Conservation (phyloP, 2,888 invertebrate species). For the Dasysyrphus tricinctus region DNA sequence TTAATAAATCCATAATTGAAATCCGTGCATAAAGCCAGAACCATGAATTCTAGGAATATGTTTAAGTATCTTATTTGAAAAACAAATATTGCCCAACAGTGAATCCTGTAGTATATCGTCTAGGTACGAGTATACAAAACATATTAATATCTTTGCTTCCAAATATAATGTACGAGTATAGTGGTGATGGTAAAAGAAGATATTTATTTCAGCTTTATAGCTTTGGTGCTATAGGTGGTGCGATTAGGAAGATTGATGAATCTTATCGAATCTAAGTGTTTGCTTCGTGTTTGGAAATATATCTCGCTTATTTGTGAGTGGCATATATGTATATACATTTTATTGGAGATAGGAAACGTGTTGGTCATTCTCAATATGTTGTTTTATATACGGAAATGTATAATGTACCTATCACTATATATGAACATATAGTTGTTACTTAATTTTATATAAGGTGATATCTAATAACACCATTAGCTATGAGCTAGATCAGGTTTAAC, state of each 20-base stretch:
- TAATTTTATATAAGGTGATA: too few species aligned
- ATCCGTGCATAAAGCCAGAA: too few species aligned
- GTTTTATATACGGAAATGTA: not conserved
- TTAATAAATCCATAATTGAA: too few species aligned
- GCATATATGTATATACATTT: not conserved
- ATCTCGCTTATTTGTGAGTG: not conserved
- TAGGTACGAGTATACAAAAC: not conserved
- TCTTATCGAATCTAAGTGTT: not conserved
- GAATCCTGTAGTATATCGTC: not conserved
- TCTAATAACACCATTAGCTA: too few species aligned
- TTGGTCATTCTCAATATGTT: not conserved
- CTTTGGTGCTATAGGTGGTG: constrained; percentile 16
- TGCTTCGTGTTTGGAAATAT: not conserved
- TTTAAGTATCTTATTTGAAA: too few species aligned
- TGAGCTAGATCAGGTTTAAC: too few species aligned
- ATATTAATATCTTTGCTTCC: not conserved
- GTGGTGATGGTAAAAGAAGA: not conserved
- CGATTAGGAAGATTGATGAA: constrained; percentile 37
- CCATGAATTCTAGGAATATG: too few species aligned
- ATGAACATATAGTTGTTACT: too few species aligned
- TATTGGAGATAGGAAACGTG: not conserved
- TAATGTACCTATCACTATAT: too few species aligned
- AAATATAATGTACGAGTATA: not conserved
- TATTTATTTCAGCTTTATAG: constrained; percentile 38
- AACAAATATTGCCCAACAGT: not conserved